A percentile compares a stretch with the other conserved stretches of the same genome.
Evolutionary conservation across 2,113 vertebrate species (phyloP).

Genomic region (pig (Sus scrofa)): T2T-Sscrofa CM000812.6:115283501-115284000

Average conservation of each 20-base stretch:
- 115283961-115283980: not conserved
- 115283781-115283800: not conserved
- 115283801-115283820: not conserved
- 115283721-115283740: not conserved
- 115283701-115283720: not conserved
- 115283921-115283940: not conserved
- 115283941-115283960: not conserved
- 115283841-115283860: no score
- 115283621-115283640: not conserved
- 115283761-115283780: not conserved
- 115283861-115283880: no score
- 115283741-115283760: not conserved
- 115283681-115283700: not conserved
- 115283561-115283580: no score
- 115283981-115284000: not conserved
- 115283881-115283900: not conserved
- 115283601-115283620: not conserved
- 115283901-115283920: accelerated
- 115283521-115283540: accelerated
- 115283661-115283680: not conserved
- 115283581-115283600: not conserved
- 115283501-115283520: not conserved
- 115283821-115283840: not conserved
- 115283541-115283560: not conserved
- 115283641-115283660: not conserved